Evolutionary conservation across 1,140 invertebrate genomes (phyloP), one percentile per base, ranked within the genome.

Genomic region (Telenomus remus): DNA sequence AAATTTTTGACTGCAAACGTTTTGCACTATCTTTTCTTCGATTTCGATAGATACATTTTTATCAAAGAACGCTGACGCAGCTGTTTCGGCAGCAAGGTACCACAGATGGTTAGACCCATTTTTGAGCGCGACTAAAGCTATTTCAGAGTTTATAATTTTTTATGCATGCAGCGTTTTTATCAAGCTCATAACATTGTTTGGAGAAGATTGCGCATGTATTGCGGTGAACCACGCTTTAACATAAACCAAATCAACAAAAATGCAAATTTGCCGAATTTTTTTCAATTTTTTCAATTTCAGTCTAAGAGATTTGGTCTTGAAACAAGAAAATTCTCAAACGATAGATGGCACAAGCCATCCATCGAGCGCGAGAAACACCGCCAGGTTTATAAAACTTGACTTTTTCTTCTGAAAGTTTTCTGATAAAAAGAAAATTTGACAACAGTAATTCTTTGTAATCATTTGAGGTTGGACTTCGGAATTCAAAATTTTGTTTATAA

Each of bases 271-370:
- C 64, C n/a, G 11, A 44, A 34, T 46, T 14, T 47, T 86, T 83
- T 37, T 15, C 49, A 42, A 64, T 47, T 10, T n/a, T n/a, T n/a
- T n/a, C n/a, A n/a, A n/a, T n/a, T n/a, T n/a, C n/a, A n/a, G 70
- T 82, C 27, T 84, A 66, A 39, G 65, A 60, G 60, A 82, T 80
- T 69, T 81, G 71, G 37, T 76, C 42, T 61, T 59, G 74, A 63
- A 86, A 83, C 48, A 81, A 14, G 50, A 75, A 85, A 33, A 86
- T 82, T 78, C 86, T 85, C 9, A 87, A 70, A 44, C 63, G 69
- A 50, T 86, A 85, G 47, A 85, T 76, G 34, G 81, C 82, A 75
- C 78, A 83, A 75, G 83, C 79, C 80, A 85, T 85, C 81, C 82
- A 86, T 44, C 84, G 47, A 56, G 83, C 80, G 59, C 80, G 76